These are phyloP conservation scores for Agrilus cyanescens DNA, from an alignment of 2,888 invertebrate species.

Conservation along the genomic window DNA sequence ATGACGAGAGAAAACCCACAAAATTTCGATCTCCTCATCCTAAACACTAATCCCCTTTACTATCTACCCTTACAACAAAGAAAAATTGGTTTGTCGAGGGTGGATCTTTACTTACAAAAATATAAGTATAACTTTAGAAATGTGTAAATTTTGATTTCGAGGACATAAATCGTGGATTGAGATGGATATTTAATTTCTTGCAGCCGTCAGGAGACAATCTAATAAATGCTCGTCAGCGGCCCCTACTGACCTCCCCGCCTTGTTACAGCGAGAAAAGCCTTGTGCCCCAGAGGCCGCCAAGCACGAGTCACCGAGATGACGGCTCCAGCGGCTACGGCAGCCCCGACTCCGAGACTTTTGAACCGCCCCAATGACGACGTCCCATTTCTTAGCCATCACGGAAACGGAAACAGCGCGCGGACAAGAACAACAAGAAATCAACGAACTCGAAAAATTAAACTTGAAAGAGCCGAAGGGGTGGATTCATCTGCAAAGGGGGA, in stretches of 20 bases:
- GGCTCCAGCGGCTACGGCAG: constrained; percentile 71
- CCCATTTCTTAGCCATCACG: constrained; percentile 11
- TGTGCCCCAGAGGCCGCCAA: constrained; percentile 34
- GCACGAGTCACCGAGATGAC: constrained; percentile 44
- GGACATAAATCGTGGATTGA: constrained; percentile 17
- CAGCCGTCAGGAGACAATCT: constrained; percentile 37
- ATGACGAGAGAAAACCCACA: too few species aligned
- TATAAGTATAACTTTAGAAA: too few species aligned
- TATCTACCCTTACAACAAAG: too few species aligned
- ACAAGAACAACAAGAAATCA: too few species aligned
- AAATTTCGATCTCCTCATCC: too few species aligned
- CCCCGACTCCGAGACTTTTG: constrained; percentile 57
- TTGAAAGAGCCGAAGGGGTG: too few species aligned
- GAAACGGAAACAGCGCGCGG: neutral
- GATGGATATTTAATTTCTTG: constrained; percentile 26
- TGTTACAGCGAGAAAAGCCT: constrained; percentile 37
- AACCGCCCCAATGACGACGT: constrained; percentile 29
- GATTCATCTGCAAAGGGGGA: too few species aligned
- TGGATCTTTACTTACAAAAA: too few species aligned
- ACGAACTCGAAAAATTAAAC: too few species aligned
- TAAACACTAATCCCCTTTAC: too few species aligned
- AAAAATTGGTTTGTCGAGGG: too few species aligned
- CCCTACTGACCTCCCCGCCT: constrained; percentile 31
- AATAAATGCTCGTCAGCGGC: constrained; percentile 24
- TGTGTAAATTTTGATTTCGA: too few species aligned